A percentile compares a stretch with the other conserved stretches of the same genome.
Evolutionary conservation across 2,113 vertebrate species (phyloP).

Genomic region (Heliornis fulica): DNA sequence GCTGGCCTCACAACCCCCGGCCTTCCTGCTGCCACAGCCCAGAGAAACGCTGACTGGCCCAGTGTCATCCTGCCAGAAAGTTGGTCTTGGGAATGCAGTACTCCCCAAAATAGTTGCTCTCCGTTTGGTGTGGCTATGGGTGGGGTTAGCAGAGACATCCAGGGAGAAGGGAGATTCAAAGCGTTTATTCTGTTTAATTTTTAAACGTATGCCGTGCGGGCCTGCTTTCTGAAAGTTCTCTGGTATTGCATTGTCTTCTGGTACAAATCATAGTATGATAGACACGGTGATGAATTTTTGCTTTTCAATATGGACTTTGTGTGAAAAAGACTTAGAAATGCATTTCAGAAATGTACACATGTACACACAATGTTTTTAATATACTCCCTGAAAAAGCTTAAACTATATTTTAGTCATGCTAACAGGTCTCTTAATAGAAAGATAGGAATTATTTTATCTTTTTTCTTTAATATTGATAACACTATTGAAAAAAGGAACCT

Average conservation of each 20-base stretch:
- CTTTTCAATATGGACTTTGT: background rate
- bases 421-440: background rate
- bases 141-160: background rate
- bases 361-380: background rate
- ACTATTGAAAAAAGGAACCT: background rate
- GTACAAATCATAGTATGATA: background rate
- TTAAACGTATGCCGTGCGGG: background rate
- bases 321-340: background rate
- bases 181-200: background rate
- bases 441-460: rapidly evolving
- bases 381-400: background rate
- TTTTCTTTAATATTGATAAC: background rate
- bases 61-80: background rate
- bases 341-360: background rate
- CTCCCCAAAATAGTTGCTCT: slow-evolving; percentile 17
- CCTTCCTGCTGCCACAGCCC: background rate
- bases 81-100: slow-evolving; percentile 1
- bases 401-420: background rate
- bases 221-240: background rate
- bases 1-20: background rate
- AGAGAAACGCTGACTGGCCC: background rate
- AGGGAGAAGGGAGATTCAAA: background rate
- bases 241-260: background rate
- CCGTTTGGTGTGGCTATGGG: background rate
- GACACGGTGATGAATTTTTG: background rate